Conservation (phyloP, 1,140 invertebrate genomes). For the Drosophila suzukii region DNA sequence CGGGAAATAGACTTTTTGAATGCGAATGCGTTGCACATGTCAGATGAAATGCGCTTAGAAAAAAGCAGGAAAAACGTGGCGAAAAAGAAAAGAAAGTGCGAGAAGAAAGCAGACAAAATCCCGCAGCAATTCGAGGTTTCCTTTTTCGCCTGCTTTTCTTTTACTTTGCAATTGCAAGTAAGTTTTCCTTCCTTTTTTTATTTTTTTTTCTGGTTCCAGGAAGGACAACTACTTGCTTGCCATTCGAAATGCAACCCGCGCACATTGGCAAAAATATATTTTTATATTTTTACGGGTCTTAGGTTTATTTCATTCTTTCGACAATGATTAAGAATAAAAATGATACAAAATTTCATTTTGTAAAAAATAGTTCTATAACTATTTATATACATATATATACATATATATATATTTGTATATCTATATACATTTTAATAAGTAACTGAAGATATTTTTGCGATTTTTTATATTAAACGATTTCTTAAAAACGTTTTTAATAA, state of each 20-base stretch:
- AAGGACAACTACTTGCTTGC: constrained; percentile 61
- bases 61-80: constrained; percentile 41
- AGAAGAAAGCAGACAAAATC: constrained; percentile 38
- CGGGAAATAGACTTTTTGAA: constrained; percentile 82
- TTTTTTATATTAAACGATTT: too few relatives aligned
- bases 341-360: too few relatives aligned
- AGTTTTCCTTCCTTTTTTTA: constrained; percentile 36
- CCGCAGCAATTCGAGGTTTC: constrained; percentile 56
- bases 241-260: constrained; percentile 51
- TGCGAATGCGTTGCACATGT: constrained; percentile 81
- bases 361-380: too few relatives aligned
- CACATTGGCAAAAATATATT: background rate
- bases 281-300: background rate
- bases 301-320: too few relatives aligned
- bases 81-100: constrained; percentile 29
- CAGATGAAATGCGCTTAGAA: constrained; percentile 73
- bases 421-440: too few relatives aligned
- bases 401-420: too few relatives aligned
- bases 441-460: too few relatives aligned
- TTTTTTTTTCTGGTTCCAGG: constrained; percentile 29
- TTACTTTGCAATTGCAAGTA: constrained; percentile 52
- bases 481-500: too few relatives aligned
- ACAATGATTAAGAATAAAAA: too few relatives aligned
- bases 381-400: too few relatives aligned
- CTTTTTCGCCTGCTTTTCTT: constrained; percentile 40